These are phyloP conservation scores for Tetranychus piercei DNA, from an alignment of 2,888 invertebrate genomes.

Conservation along the genomic window DNA sequence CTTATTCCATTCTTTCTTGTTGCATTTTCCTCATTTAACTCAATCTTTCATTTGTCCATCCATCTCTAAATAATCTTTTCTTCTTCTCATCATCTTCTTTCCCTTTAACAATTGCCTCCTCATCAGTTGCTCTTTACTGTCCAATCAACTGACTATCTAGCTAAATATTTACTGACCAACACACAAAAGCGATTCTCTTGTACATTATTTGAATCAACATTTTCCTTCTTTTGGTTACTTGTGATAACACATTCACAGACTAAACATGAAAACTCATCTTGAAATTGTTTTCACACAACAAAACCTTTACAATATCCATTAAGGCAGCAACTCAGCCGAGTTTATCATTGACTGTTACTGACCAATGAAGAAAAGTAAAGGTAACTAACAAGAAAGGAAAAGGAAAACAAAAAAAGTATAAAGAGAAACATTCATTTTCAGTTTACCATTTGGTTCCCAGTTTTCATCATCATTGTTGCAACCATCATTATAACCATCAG, in stretches of 20 bases:
- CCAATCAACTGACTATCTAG: not conserved
- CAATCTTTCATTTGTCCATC: not conserved
- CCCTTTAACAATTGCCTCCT: not conserved
- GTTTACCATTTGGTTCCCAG: too few species aligned
- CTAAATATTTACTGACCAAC: not conserved
- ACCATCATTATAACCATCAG: too few species aligned
- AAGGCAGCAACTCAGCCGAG: not conserved
- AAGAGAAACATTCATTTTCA: too few species aligned
- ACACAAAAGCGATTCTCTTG: not conserved
- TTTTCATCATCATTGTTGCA: too few species aligned
- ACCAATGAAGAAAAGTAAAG: not conserved
- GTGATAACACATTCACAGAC: not conserved
- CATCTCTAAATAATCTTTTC: not conserved
- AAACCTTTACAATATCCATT: not conserved
- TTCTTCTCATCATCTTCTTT: not conserved
- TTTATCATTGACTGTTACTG: not conserved
- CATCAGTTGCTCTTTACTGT: not conserved
- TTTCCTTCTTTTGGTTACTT: not conserved
- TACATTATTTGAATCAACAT: not conserved
- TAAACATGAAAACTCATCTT: not conserved
- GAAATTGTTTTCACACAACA: not conserved
- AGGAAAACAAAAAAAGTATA: not conserved
- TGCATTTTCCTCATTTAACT: not conserved
- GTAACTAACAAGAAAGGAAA: not conserved
- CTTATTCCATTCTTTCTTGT: not conserved